Percentiles rank a stretch among this genome's conserved stretches.
Conservation (phyloP, 2,888 invertebrate species). For the Hofmannophila pseudospretella region DNA sequence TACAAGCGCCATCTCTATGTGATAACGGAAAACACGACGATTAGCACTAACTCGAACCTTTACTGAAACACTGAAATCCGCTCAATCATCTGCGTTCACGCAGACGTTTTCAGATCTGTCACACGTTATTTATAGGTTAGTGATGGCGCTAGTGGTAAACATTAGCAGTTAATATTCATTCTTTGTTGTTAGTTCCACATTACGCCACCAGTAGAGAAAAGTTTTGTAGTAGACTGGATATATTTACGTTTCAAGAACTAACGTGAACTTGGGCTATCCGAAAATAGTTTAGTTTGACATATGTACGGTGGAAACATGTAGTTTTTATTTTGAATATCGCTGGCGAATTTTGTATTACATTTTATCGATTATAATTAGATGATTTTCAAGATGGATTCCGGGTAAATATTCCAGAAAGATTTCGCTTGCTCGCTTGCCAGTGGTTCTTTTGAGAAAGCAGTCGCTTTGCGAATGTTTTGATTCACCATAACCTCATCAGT, state of each 20-base stretch:
- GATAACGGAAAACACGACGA: background rate
- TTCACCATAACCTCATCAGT: slow-evolving; percentile 54
- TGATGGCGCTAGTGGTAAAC: background rate
- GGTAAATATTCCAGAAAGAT: slow-evolving; percentile 55
- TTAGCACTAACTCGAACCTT: slow-evolving; percentile 18
- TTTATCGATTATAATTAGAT: slow-evolving; percentile 41
- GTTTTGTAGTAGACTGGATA: slow-evolving; percentile 13
- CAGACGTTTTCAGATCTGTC: slow-evolving; percentile 5
- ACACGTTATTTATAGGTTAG: background rate
- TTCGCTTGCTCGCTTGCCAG: slow-evolving; percentile 31
- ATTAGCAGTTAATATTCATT: background rate
- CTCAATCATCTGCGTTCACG: slow-evolving; percentile 14
- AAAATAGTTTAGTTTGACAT: slow-evolving; percentile 76
- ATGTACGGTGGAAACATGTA: slow-evolving; percentile 70
- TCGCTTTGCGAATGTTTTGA: slow-evolving; percentile 36
- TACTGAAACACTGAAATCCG: slow-evolving; percentile 25
- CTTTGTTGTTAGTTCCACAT: background rate
- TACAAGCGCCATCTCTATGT: slow-evolving; percentile 39
- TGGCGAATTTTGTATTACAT: slow-evolving; percentile 51
- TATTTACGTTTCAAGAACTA: slow-evolving; percentile 53
- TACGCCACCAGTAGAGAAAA: background rate
- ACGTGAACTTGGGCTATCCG: slow-evolving; percentile 68
- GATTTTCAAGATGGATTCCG: slow-evolving; percentile 62
- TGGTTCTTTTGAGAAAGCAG: slow-evolving; percentile 23
- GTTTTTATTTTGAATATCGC: slow-evolving; percentile 66